Base-by-base conservation (phyloP, 2,888 invertebrate genomes). In the Rosalia funebris region DNA sequence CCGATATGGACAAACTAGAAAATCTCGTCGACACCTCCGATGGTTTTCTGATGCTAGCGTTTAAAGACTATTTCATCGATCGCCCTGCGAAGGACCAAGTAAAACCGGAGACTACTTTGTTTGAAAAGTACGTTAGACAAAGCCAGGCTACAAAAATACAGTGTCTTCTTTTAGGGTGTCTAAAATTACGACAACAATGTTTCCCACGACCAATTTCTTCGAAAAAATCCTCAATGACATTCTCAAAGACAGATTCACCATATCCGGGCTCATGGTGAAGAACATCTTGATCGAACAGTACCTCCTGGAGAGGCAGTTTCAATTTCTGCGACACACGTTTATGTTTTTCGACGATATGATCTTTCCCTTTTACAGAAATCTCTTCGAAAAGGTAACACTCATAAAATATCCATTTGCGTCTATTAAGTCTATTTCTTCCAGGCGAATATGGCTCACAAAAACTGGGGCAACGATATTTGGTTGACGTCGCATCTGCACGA, bases 1-100 rank as follows among this genome's bases (percentile, higher is more conserved):
- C 74, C 1, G 77, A 79, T 57, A 74, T 78, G 74, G 77, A 79
- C 57, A 73, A 72, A 58, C 62, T 79, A 16, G 79, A 78, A 46
- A 76, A 78, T 65, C 67, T 77, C 15, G 74, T 79, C 2, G 79
- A 81, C 60, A 74, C 73, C 0, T 64, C 71, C 2, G 76, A 81
- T 64, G 77, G 78, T 1, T 84, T 85, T 71, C 65, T 84, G 17
- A 80, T 82, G 71, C 79, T 81, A 66, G 84, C 83, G 16, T 83
- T 84, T 56, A 78, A 81, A 55, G 72, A 76, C 10, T 83, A 80
- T 68, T 76, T 83, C 25, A 61, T 70, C 17, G 63, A 70, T 50
- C 66, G 72, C 45, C 48, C 62, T 0, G 57, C 65, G 15, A 57
- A 59, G 4, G 12, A 10, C 5, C 44, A 57, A 37, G 11, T n/a